Percentiles rank a stretch among this genome's conserved stretches.
Conservation (phyloP, 2,797 vertebrate species). For the Chiloscyllium punctatum region DNA sequence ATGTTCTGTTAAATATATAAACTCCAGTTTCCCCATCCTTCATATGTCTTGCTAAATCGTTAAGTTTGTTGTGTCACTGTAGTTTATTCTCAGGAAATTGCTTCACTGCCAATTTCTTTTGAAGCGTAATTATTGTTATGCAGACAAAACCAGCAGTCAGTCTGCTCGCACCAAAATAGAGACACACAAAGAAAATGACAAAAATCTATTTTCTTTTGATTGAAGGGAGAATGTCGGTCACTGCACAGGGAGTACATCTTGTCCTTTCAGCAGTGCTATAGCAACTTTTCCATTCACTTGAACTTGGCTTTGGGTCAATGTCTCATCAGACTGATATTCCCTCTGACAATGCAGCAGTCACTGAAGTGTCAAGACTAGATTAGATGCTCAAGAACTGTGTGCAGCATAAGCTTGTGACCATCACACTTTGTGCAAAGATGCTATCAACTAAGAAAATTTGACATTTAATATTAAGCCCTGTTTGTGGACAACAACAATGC, state of each 20-base stretch:
- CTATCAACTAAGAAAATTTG: neutral
- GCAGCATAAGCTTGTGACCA: neutral
- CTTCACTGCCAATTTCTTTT: neutral
- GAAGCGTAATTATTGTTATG: neutral
- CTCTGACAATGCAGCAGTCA: neutral
- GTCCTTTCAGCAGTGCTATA: neutral
- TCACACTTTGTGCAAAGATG: neutral
- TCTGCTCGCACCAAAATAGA: neutral
- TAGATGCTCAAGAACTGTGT: neutral
- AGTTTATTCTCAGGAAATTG: neutral
- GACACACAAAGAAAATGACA: neutral
- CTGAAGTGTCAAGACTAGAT: neutral
- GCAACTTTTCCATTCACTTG: neutral
- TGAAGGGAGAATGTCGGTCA: neutral
- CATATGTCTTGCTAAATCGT: neutral
- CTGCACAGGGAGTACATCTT: neutral
- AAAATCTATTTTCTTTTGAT: neutral
- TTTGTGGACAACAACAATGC: neutral
- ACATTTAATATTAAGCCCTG: neutral
- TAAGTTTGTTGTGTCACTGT: neutral
- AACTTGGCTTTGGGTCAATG: neutral
- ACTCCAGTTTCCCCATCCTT: neutral
- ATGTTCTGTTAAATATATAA: neutral
- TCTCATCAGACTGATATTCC: neutral
- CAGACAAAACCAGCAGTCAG: neutral